These are phyloP conservation scores for Cottus gobio DNA, from an alignment of 2,113 vertebrate species.

Conservation along the genomic window DNA sequence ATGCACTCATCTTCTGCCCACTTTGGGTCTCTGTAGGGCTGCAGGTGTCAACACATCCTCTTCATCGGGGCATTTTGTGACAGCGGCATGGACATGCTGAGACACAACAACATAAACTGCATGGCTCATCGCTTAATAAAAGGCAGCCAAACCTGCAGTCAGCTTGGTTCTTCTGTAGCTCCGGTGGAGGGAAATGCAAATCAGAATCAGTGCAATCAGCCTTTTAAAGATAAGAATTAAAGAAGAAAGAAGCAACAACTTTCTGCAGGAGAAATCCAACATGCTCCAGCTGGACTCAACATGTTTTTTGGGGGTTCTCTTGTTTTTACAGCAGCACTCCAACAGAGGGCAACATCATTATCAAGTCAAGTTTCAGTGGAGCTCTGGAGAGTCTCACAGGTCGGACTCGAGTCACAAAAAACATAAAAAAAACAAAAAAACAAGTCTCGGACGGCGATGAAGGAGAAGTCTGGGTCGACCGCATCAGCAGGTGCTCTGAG, in stretches of 20 bases:
- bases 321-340: constrained; percentile 62
- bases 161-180: constrained; percentile 58
- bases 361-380: constrained; percentile 15
- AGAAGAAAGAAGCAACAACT: neutral
- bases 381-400: constrained; percentile 22
- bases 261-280: neutral
- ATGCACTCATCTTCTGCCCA: constrained; percentile 8
- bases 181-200: neutral
- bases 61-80: constrained; percentile 24
- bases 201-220: neutral
- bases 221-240: neutral
- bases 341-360: constrained; percentile 71
- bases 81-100: constrained; percentile 45
- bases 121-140: constrained; percentile 65
- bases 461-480: neutral
- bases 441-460: neutral
- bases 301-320: constrained; percentile 1
- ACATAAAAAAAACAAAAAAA: neutral
- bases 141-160: constrained; percentile 62
- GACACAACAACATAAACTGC: constrained; percentile 32
- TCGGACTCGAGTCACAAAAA: neutral
- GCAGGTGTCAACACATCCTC: constrained; percentile 16
- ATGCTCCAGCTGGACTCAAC: neutral
- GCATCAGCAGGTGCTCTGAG: too few relatives aligned
- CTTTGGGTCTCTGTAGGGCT: constrained; percentile 13